Evolutionary conservation across 2,888 invertebrate genomes (phyloP), one percentile per base, ranked within the genome.

Genomic region (Odontomyia ornata): DNA sequence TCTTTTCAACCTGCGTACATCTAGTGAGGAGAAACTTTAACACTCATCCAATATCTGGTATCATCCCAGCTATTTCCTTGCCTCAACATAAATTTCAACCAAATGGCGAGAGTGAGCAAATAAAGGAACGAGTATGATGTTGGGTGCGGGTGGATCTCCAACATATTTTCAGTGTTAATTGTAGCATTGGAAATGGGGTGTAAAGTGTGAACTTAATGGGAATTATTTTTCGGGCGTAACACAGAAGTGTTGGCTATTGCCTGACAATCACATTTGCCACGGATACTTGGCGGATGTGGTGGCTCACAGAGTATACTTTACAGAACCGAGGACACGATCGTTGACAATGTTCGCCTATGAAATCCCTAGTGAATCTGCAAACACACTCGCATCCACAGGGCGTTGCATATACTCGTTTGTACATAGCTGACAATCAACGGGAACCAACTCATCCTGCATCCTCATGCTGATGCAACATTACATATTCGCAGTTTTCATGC

Each of bases 121-220:
- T 15, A 62, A 15, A 28, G 1, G 27, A 62, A n/a, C 27, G 62
- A 13, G 27, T 13, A n/a, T 1, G 21, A 47, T 46, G 21, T 18
- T 47, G 23, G 69, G 25, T 47, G 69, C 46, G 67, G 1, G 76
- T 21, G 30, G n/a, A 60, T 43, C n/a, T 27, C 30, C 62, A 76
- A 18, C 76, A 76, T 76, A 76, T 76, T 76, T 76, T 69, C 47
- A 43, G 69, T 69, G 76, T 69, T 76, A 76, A 76, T 76, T 76
- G 76, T 76, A 60, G 43, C 76, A 69, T 69, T 76, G 57, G 57
- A 76, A 76, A 76, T 76, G 76, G 76, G 56, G 76, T 76, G 76
- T 76, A 69, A 76, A 76, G 69, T 76, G 76, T 76, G 69, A 76
- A 76, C 21, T 76, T 76, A 76, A 76, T 76, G 76, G 76, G 69